phyloP scores from a whole-genome alignment of 2,888 invertebrate species.

The Agonum fuliginosum region DNA sequence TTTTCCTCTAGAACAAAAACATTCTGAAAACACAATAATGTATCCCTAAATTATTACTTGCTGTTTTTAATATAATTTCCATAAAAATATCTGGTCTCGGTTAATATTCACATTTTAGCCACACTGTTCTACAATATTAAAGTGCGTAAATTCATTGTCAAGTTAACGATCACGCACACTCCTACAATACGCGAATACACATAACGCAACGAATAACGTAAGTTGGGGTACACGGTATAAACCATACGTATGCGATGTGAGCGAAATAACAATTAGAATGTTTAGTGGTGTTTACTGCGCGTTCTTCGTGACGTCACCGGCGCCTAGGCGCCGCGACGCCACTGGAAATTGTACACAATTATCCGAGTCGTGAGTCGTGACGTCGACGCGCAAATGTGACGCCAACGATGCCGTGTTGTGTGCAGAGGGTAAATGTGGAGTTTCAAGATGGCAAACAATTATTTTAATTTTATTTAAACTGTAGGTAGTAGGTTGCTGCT shows the following conservation, averaged over 20 bases:
- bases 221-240: constrained; percentile 5
- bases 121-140: constrained; percentile 24
- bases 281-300: constrained; percentile 26
- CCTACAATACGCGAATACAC: background rate
- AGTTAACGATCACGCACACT: constrained; percentile 32
- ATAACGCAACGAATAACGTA: constrained; percentile 28
- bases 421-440: background rate
- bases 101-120: background rate
- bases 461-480: background rate
- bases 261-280: constrained; percentile 46
- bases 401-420: background rate
- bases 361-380: constrained; percentile 2
- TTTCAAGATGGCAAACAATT: constrained; percentile 31
- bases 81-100: background rate
- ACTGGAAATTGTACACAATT: constrained; percentile 9
- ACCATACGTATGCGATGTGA: background rate
- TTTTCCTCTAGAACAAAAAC: too few species aligned
- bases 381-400: background rate
- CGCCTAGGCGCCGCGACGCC: constrained; percentile 17
- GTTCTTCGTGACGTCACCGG: constrained; percentile 15
- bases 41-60: too few species aligned
- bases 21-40: too few species aligned
- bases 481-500: background rate
- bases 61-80: too few species aligned
- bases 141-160: constrained; percentile 36